phyloP scores from a whole-genome alignment of 1,140 invertebrate genomes.

The Kradibia gibbosae region DNA sequence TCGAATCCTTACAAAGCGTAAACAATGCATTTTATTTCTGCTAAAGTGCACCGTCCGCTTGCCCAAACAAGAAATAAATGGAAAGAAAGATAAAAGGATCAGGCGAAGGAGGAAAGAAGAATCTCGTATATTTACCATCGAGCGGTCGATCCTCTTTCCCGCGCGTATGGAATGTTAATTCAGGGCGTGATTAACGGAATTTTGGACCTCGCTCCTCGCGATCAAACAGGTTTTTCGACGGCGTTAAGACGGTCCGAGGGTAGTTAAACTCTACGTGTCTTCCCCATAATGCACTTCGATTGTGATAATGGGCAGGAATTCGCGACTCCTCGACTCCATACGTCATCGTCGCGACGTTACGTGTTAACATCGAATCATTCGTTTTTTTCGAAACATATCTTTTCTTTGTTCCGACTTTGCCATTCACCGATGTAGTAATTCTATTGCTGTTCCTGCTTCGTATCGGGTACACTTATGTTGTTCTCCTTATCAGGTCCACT shows the following conservation, averaged over 20 bases:
- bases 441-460: too few relatives aligned
- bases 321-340: slow-evolving; percentile 13
- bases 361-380: neutral
- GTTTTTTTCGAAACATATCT: neutral
- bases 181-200: slow-evolving; percentile 49
- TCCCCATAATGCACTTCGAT: neutral
- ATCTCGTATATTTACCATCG: slow-evolving; percentile 30
- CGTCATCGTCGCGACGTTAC: slow-evolving; percentile 17
- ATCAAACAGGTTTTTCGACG: slow-evolving; percentile 30
- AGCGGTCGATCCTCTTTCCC: slow-evolving; percentile 15
- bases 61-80: slow-evolving; percentile 11
- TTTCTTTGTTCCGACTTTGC: neutral
- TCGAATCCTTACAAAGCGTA: slow-evolving; percentile 15
- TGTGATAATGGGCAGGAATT: slow-evolving; percentile 21
- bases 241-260: neutral
- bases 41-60: neutral
- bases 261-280: slow-evolving; percentile 27
- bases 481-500: neutral
- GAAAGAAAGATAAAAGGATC: neutral
- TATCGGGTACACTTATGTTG: neutral
- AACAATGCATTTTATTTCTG: slow-evolving; percentile 33
- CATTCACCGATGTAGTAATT: slow-evolving; percentile 15
- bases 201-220: slow-evolving; percentile 13
- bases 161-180: slow-evolving; percentile 46
- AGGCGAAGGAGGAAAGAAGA: neutral